Conservation (phyloP, 2,888 invertebrate genomes). For the Rhopalosiphum nymphaeae region DNA sequence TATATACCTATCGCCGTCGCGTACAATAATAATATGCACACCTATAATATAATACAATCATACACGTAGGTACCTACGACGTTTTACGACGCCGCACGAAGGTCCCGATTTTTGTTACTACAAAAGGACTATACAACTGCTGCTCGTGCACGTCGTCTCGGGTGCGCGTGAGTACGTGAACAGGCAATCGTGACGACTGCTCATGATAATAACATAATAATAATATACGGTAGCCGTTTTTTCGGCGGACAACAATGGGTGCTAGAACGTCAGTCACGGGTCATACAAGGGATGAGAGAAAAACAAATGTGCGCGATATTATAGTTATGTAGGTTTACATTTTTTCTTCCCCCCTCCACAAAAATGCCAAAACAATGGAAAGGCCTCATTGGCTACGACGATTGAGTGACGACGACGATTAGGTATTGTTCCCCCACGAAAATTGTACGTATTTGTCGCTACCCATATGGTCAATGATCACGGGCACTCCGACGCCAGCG, state of each 20-base stretch:
- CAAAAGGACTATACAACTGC: background rate
- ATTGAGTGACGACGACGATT: background rate
- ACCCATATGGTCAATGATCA: background rate
- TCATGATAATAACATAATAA: background rate
- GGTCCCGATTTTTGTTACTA: background rate
- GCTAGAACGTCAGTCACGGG: background rate
- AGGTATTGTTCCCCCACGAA: constrained; percentile 15
- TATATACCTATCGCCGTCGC: background rate
- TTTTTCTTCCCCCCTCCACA: background rate
- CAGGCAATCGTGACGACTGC: background rate
- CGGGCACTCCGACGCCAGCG: background rate
- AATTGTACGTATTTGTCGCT: background rate
- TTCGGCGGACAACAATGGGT: constrained; percentile 1
- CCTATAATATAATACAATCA: background rate
- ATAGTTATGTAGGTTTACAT: background rate
- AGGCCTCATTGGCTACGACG: background rate
- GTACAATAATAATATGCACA: background rate
- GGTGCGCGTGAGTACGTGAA: background rate
- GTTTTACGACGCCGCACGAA: constrained; percentile 1
- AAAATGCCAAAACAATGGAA: constrained; percentile 37
- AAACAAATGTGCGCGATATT: background rate
- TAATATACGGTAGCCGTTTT: constrained; percentile 9
- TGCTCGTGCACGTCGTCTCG: background rate
- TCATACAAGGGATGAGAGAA: background rate
- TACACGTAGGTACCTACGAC: background rate